Evolutionary conservation across 2,113 vertebrate genomes (phyloP).

Genomic region (Micromys minutus): DNA sequence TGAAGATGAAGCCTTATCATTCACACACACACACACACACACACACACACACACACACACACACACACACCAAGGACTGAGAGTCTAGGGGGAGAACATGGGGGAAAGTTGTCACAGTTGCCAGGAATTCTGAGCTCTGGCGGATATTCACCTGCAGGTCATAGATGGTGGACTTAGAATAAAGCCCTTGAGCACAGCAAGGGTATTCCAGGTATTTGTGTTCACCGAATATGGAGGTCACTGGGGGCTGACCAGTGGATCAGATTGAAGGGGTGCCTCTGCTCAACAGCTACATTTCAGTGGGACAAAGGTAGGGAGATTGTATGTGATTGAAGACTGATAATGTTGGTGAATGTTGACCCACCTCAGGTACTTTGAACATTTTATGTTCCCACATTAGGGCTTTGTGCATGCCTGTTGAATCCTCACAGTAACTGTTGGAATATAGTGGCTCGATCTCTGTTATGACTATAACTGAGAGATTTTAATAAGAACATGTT

Average conservation of each 20-base stretch:
- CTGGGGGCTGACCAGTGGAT: neutral
- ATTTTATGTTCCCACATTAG: neutral
- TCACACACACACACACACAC: neutral
- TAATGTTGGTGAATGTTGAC: neutral
- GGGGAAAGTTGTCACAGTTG: neutral
- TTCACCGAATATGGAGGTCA: neutral
- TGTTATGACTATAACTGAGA: neutral
- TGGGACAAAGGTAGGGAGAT: neutral
- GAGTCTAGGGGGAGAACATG: neutral
- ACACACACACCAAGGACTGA: neutral
- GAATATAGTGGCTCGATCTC: neutral
- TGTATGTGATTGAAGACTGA: neutral
- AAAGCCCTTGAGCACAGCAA: neutral
- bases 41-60: neutral
- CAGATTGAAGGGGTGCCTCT: neutral
- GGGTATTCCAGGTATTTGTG: neutral
- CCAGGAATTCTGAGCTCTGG: neutral
- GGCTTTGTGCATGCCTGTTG: neutral
- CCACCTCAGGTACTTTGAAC: accelerated
- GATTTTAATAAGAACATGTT: neutral
- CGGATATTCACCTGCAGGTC: neutral
- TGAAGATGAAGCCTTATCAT: neutral
- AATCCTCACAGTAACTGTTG: neutral
- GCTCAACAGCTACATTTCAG: neutral
- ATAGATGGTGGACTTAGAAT: neutral